Evolutionary conservation across 2,888 invertebrate species (phyloP).

Genomic region (Chydorus sphaericus): DNA sequence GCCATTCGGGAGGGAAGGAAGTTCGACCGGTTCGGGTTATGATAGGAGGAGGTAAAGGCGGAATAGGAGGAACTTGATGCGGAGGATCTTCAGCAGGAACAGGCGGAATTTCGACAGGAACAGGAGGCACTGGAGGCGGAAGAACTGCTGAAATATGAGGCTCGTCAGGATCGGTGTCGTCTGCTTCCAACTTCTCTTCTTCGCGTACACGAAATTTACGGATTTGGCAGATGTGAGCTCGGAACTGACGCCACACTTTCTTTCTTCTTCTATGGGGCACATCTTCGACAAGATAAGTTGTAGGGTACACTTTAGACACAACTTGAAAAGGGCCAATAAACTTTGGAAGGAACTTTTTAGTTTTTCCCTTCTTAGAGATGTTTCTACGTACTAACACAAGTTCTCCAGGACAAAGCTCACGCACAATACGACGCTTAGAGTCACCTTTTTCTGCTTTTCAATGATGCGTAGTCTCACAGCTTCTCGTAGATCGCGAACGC

Average conservation of each 20-base stretch:
- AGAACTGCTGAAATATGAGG: neutral
- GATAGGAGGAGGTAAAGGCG: no score
- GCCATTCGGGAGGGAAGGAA: no score
- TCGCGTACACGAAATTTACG: neutral
- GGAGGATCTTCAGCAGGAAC: no score
- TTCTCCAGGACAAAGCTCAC: neutral
- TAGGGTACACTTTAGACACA: neutral
- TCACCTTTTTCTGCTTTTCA: neutral
- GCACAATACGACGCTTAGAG: neutral
- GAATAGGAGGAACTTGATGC: no score
- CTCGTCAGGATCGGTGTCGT: neutral
- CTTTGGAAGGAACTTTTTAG: constrained; percentile 3
- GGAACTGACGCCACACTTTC: neutral
- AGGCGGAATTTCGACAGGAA: no score
- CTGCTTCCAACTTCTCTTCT: neutral
- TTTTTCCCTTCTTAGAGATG: neutral
- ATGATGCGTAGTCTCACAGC: neutral
- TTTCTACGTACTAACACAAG: constrained; percentile 2
- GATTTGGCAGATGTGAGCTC: neutral
- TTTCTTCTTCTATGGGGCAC: neutral
- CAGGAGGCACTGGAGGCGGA: no score
- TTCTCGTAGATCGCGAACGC: neutral
- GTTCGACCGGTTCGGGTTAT: no score
- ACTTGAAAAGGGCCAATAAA: constrained; percentile 7
- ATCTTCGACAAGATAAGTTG: neutral